Evolutionary conservation across 2,797 vertebrate genomes (phyloP), one percentile per base, ranked within the genome.

Genomic region (Kryptolebias ocellatus): DNA sequence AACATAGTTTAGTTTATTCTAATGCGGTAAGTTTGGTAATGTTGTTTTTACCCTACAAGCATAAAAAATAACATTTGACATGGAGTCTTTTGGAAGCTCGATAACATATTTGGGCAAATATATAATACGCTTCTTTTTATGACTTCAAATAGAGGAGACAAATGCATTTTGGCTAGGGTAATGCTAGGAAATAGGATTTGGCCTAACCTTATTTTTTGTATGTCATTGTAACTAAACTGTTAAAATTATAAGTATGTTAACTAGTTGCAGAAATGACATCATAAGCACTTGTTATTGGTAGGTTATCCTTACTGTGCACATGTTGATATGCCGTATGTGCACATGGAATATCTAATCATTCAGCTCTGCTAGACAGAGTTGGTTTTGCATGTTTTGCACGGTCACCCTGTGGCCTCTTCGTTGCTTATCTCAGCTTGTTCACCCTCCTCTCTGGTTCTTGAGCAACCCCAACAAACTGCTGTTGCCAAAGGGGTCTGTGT

Each of bases 391-490:
- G 57, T 68, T 79, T 51, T 37, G 6, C 83, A 74, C 62, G 75
- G 81, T 89, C 83, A 70, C 76, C 52, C 67, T 42, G 62, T 81
- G 76, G 72, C 85, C 79, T 84, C 70, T 28, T 53, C 24, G n/a
- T 60, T 75, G 72, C 42, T 76, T 56, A 27, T 72, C 68, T 83
- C 72, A 28, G 76, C 77, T 64, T 17, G 58, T 74, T 78, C 67
- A 24, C 51, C 39, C 67, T 63, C 60, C 44, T 69, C 76, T 60
- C 70, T 72, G 79, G 90, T 88, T 86, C 85, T 92, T 86, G 83
- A 91, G 82, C 88, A 87, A 71, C 80, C 78, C 80, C 83, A 81
- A 71, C 78, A 68, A 80, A 78, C 80, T 64, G 65, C 71, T 76
- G 76, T 69, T 86, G 89, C 87, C 90, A 89, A 44, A 84, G 80